A percentile compares a stretch with the other conserved stretches of the same genome.
phyloP scores from a whole-genome alignment of 2,888 invertebrate species.

The Alentia gelatinosa region DNA sequence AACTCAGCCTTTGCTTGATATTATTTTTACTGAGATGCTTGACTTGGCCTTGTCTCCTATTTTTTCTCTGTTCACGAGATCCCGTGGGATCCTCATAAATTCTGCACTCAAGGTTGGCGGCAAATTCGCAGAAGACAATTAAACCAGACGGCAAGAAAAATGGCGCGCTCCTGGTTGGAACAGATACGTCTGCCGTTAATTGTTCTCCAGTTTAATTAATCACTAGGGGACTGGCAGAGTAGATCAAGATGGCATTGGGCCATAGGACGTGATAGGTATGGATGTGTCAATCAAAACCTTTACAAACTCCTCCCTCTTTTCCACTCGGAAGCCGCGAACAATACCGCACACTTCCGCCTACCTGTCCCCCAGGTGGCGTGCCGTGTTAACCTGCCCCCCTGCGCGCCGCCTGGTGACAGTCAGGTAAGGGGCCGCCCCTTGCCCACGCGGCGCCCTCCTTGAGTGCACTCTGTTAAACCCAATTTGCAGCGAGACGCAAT shows the following conservation, averaged over 20 bases:
- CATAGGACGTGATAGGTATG: not conserved
- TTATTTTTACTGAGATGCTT: not conserved
- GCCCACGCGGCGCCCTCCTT: too few relatives aligned
- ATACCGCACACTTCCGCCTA: conserved; percentile 14
- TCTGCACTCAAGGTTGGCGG: not conserved
- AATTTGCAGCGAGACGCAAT: too few relatives aligned
- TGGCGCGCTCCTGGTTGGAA: not conserved
- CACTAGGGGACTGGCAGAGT: not conserved
- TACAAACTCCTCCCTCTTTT: not conserved
- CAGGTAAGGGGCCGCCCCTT: not conserved
- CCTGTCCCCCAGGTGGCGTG: not conserved
- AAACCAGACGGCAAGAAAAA: conserved; percentile 10
- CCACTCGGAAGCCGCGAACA: not conserved
- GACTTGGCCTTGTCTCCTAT: not conserved
- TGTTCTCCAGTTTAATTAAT: not conserved
- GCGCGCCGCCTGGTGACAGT: not conserved
- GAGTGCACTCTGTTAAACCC: too few relatives aligned
- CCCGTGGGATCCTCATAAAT: not conserved
- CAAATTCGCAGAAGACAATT: not conserved
- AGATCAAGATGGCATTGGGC: not conserved
- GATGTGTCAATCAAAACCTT: not conserved
- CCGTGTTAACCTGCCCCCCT: not conserved
- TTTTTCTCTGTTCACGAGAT: not conserved
- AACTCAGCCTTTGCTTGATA: not conserved
- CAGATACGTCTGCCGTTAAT: not conserved